A percentile compares a stretch with the other conserved stretches of the same genome.
Evolutionary conservation across 2,888 invertebrate genomes (phyloP).

Genomic region (Rhaphigaster nebulosa): DNA sequence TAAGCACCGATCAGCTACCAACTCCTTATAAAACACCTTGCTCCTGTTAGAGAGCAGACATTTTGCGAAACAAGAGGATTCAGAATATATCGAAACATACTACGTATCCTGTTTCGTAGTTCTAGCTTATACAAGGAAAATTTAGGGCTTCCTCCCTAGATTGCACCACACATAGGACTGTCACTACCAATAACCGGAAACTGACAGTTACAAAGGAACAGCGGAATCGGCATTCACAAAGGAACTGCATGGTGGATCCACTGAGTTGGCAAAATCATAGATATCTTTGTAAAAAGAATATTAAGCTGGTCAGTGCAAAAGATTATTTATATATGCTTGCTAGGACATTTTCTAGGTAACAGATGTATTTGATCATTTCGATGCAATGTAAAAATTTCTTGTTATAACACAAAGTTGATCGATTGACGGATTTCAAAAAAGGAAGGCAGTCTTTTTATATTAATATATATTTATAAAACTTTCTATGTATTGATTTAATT

Average conservation of each 20-base stretch:
- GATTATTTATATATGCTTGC: neutral
- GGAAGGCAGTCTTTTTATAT: no score
- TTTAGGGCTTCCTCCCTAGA: neutral
- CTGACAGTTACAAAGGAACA: constrained; percentile 14
- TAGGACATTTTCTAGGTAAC: neutral
- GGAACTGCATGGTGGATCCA: neutral
- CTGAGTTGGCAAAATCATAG: neutral
- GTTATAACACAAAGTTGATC: neutral
- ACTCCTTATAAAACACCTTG: neutral
- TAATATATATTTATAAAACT: no score
- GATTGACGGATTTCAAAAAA: no score
- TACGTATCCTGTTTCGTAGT: neutral
- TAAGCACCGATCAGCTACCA: neutral
- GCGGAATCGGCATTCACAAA: constrained; percentile 22
- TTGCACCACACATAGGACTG: neutral
- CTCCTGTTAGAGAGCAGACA: neutral
- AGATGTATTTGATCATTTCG: neutral
- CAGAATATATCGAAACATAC: neutral
- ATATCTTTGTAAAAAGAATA: neutral
- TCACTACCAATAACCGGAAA: constrained; percentile 4
- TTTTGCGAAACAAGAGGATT: neutral
- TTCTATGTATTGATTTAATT: no score
- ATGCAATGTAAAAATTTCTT: no score
- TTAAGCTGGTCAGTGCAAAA: neutral
- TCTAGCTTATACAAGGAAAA: neutral